A percentile compares a stretch with the other conserved stretches of the same genome.
phyloP scores from a whole-genome alignment of 2,888 invertebrate genomes.

The Drosophila kokeensis region DNA sequence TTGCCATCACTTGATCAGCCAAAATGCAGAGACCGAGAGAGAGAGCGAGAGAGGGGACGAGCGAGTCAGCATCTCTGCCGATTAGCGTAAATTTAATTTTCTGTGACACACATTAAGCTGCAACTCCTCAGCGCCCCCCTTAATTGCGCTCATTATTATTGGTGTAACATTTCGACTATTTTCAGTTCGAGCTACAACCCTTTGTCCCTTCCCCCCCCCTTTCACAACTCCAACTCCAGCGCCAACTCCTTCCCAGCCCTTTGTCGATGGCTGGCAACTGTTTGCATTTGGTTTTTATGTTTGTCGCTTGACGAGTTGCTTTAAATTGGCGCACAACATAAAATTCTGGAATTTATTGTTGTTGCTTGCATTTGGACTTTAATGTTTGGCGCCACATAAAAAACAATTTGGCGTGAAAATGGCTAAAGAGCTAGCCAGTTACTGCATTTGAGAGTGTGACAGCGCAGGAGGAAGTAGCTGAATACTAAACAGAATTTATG shows the following conservation, averaged over 20 bases:
- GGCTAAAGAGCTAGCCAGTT: slow-evolving; percentile 1
- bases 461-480: neutral
- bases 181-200: slow-evolving; percentile 30
- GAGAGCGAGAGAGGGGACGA: neutral
- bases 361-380: slow-evolving; percentile 42
- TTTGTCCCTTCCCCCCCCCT: slow-evolving; percentile 3
- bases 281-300: slow-evolving; percentile 75
- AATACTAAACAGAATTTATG: neutral
- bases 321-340: slow-evolving; percentile 63
- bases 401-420: slow-evolving; percentile 68
- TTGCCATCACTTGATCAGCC: slow-evolving; percentile 12
- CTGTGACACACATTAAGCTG: slow-evolving; percentile 78
- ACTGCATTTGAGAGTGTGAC: neutral
- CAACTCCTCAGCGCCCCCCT: slow-evolving; percentile 30
- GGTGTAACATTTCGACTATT: slow-evolving; percentile 62
- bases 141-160: slow-evolving; percentile 78
- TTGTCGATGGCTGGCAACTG: slow-evolving; percentile 39
- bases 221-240: neutral
- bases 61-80: slow-evolving; percentile 36
- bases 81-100: slow-evolving; percentile 77
- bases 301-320: slow-evolving; percentile 38
- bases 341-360: slow-evolving; percentile 48
- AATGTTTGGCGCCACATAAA: slow-evolving; percentile 69
- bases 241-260: neutral
- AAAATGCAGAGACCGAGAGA: neutral